These are phyloP conservation scores for Sinonovacula constricta DNA, from an alignment of 1,140 invertebrate genomes.

Conservation along the genomic window DNA sequence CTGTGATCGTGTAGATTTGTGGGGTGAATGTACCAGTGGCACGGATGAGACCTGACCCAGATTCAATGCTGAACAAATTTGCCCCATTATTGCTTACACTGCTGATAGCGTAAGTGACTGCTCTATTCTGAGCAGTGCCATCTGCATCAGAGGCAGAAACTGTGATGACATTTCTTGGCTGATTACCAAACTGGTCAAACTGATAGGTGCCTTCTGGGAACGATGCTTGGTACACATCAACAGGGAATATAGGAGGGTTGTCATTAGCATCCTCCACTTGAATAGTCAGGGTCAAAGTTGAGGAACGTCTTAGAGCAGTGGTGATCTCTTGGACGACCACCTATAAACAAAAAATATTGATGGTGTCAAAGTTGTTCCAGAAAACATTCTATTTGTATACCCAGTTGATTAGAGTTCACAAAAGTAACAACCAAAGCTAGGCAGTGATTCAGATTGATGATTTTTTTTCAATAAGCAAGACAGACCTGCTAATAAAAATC, in stretches of 20 bases:
- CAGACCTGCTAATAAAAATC: neutral
- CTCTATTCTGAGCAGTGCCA: slow-evolving; percentile 13
- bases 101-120: slow-evolving; percentile 57
- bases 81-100: slow-evolving; percentile 54
- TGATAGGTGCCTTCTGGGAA: slow-evolving; percentile 56
- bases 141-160: slow-evolving; percentile 63
- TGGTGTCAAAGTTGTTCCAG: no score
- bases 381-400: no score
- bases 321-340: slow-evolving; percentile 54
- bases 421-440: neutral
- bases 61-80: slow-evolving; percentile 53
- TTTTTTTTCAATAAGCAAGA: no score
- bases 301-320: slow-evolving; percentile 8
- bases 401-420: neutral
- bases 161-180: slow-evolving; percentile 34
- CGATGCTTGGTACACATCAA: slow-evolving; percentile 14
- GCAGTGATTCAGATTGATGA: no score
- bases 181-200: no score
- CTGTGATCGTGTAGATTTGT: slow-evolving; percentile 48
- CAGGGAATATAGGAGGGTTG: slow-evolving; percentile 58
- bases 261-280: slow-evolving; percentile 53
- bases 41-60: slow-evolving; percentile 13
- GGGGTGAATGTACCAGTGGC: slow-evolving; percentile 49
- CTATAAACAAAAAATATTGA: slow-evolving; percentile 50
- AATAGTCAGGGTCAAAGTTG: slow-evolving; percentile 52